A percentile compares a stretch with the other conserved stretches of the same genome.
Conservation (phyloP, 1,140 invertebrate species). For the Euwallacea fornicatus region DNA sequence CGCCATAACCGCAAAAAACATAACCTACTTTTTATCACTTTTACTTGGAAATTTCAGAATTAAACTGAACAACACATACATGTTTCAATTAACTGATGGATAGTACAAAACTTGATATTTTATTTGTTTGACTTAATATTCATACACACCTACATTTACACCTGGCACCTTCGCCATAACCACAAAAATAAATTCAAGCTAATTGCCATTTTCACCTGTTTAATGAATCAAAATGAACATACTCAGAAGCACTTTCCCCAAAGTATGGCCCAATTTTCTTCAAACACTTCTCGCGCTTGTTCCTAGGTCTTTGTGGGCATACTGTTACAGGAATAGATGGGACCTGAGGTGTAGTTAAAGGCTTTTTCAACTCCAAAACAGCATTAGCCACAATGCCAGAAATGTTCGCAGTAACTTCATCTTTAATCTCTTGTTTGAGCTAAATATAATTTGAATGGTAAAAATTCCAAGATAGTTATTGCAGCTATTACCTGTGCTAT, state of each 20-base stretch:
- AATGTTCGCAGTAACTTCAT: conserved; percentile 39
- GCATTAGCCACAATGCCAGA: conserved; percentile 27
- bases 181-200: too few species aligned
- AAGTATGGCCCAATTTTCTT: conserved; percentile 32
- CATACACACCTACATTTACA: too few species aligned
- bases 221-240: conserved; percentile 8
- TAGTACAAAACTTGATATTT: too few species aligned
- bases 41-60: too few species aligned
- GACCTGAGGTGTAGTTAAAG: conserved; percentile 5
- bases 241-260: conserved; percentile 30
- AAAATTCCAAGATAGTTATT: too few species aligned
- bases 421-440: conserved; percentile 44
- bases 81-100: too few species aligned
- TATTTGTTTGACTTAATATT: too few species aligned
- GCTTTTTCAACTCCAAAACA: conserved; percentile 30
- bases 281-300: conserved; percentile 42
- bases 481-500: conserved; percentile 34
- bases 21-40: too few species aligned
- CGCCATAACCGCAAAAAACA: too few species aligned
- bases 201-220: too few species aligned
- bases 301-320: conserved; percentile 20
- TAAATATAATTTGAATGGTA: conserved; percentile 48
- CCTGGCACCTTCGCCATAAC: too few species aligned
- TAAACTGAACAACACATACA: too few species aligned
- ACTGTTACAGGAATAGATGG: neutral